Conservation (phyloP, 1,140 invertebrate genomes). For the Colletes latitarsis region DNA sequence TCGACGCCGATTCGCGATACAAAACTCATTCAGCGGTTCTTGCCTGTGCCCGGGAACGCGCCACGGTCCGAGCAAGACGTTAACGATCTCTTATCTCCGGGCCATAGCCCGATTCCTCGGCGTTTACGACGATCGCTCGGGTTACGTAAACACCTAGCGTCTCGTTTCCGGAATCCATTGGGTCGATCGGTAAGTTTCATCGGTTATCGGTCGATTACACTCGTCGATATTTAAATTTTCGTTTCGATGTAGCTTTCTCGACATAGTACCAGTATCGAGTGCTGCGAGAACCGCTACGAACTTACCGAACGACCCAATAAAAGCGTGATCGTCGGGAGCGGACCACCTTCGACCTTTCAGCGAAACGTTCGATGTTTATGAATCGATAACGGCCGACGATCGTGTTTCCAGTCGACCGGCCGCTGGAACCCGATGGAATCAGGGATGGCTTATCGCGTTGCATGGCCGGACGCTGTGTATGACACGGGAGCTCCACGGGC, state of each 20-base stretch:
- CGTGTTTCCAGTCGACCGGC: conserved; percentile 1
- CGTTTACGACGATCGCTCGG: not conserved
- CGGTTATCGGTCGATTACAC: too few relatives aligned
- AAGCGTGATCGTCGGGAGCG: not conserved
- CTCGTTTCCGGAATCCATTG: conserved; percentile 19
- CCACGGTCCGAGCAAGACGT: not conserved
- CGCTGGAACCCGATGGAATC: not conserved
- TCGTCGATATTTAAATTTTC: too few relatives aligned
- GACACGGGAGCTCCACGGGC: conserved; percentile 81
- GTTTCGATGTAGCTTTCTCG: too few relatives aligned
- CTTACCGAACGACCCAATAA: too few relatives aligned
- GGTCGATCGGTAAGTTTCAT: too few relatives aligned
- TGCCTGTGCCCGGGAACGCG: not conserved
- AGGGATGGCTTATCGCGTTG: conserved; percentile 57
- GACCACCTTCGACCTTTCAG: not conserved
- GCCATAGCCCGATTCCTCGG: not conserved
- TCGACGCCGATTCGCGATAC: conserved; percentile 31
- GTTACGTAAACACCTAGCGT: not conserved
- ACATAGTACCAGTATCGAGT: too few relatives aligned
- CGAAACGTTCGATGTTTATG: conserved; percentile 31
- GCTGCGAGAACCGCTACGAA: too few relatives aligned
- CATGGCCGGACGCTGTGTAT: conserved; percentile 80
- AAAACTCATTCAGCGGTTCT: not conserved
- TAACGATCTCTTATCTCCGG: conserved; percentile 9
- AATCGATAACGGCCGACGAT: conserved; percentile 25